Conservation (phyloP, 1,140 invertebrate species). For the Cardiocondyla obscurior region DNA sequence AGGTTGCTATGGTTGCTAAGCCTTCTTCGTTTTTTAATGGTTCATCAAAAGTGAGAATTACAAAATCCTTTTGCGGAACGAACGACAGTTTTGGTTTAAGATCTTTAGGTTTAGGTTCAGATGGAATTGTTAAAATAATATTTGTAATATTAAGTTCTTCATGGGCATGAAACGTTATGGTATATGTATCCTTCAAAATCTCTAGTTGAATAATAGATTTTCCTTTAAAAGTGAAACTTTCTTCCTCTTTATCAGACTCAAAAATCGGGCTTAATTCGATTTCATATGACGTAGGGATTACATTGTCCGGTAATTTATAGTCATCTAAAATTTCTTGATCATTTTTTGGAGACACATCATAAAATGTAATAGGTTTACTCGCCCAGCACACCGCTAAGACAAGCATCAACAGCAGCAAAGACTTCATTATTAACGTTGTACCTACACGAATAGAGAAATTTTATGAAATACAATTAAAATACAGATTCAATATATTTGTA, state of each 20-base stretch:
- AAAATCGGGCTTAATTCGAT: slow-evolving; percentile 58
- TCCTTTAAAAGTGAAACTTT: slow-evolving; percentile 66
- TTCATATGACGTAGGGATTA: slow-evolving; percentile 77
- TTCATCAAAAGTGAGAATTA: neutral
- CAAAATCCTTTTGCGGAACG: neutral
- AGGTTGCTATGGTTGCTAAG: no score
- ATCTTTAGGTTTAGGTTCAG: no score
- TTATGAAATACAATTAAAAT: neutral
- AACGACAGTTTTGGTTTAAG: no score
- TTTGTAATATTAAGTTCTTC: slow-evolving; percentile 37
- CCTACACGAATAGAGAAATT: neutral
- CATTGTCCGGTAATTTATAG: slow-evolving; percentile 85
- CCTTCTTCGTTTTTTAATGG: rapidly evolving
- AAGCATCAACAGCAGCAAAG: slow-evolving; percentile 33
- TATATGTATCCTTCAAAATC: neutral
- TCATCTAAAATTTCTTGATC: neutral
- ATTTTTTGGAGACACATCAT: neutral
- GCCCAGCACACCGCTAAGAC: slow-evolving; percentile 17
- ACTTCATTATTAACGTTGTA: slow-evolving; percentile 34
- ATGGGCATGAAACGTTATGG: slow-evolving; percentile 69
- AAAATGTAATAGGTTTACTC: neutral
- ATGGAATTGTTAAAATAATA: no score
- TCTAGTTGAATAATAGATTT: slow-evolving; percentile 33
- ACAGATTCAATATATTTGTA: neutral
- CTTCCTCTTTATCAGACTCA: neutral